These are phyloP conservation scores for Drosophila monieri DNA, from an alignment of 2,888 invertebrate species.

Conservation along the genomic window DNA sequence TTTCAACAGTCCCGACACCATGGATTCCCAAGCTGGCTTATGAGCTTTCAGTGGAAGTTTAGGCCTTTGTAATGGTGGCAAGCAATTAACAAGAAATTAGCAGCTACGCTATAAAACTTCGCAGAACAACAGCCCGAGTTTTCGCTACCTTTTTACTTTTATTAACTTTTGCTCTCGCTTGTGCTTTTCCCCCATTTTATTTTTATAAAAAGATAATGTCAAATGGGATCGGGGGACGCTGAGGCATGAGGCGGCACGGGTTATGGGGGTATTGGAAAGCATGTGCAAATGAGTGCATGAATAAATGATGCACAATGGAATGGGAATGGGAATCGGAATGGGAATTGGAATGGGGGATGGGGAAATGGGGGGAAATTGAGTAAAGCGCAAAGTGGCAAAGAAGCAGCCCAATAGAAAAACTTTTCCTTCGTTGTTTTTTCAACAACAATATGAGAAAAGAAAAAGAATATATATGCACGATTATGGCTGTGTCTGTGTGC, in stretches of 20 bases:
- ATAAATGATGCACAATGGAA: slow-evolving; percentile 46
- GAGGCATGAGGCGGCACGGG: background rate
- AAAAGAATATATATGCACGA: slow-evolving; percentile 1
- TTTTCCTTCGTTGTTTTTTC: slow-evolving; percentile 11
- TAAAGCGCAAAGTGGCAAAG: slow-evolving; percentile 25
- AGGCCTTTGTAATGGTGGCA: background rate
- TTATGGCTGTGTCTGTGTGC: slow-evolving; percentile 1
- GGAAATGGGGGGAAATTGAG: slow-evolving; percentile 9
- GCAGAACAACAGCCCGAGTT: background rate
- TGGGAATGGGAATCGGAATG: background rate
- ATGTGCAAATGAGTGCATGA: slow-evolving; percentile 49
- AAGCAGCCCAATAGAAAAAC: slow-evolving; percentile 17
- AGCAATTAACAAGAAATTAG: slow-evolving; percentile 7
- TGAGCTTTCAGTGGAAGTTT: background rate
- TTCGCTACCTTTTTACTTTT: background rate
- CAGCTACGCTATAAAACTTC: background rate
- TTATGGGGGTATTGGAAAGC: slow-evolving; percentile 17
- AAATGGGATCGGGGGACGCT: slow-evolving; percentile 17
- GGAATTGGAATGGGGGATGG: background rate
- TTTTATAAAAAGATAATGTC: slow-evolving; percentile 20
- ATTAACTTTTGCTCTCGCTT: background rate
- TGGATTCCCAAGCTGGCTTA: too few relatives aligned
- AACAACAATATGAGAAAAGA: slow-evolving; percentile 31
- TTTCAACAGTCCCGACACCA: too few relatives aligned
- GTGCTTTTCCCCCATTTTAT: background rate